These are phyloP conservation scores for Tigriopus japonicus DNA, from an alignment of 1,140 invertebrate species.

Conservation along the genomic window DNA sequence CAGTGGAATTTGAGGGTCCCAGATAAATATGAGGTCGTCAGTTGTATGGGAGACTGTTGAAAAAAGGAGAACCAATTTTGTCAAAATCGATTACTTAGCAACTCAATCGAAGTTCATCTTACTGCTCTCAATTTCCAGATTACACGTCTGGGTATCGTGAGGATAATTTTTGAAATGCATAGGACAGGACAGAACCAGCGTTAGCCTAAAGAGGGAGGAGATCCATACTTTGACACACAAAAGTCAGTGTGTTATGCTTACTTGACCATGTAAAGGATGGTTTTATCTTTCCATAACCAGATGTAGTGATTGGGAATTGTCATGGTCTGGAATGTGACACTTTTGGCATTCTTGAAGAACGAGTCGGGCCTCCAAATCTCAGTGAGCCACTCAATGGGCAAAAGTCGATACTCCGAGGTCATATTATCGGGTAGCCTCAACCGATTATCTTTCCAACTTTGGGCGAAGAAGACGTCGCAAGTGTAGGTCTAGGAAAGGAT, in stretches of 20 bases:
- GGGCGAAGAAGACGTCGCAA: slow-evolving; percentile 74
- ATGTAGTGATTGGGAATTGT: slow-evolving; percentile 25
- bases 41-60: slow-evolving; percentile 64
- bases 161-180: slow-evolving; percentile 86
- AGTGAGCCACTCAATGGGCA: slow-evolving; percentile 21
- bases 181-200: slow-evolving; percentile 64
- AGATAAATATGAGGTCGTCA: slow-evolving; percentile 72
- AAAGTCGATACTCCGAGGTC: slow-evolving; percentile 40
- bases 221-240: neutral
- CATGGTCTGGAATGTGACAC: slow-evolving; percentile 25
- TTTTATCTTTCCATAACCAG: slow-evolving; percentile 22
- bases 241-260: slow-evolving; percentile 18
- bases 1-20: slow-evolving; percentile 67
- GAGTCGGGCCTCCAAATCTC: slow-evolving; percentile 23
- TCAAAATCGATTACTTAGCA: slow-evolving; percentile 2
- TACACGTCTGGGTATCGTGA: slow-evolving; percentile 69
- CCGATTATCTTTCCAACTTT: slow-evolving; percentile 74
- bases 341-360: slow-evolving; percentile 25
- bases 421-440: slow-evolving; percentile 71
- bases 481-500: slow-evolving; percentile 43
- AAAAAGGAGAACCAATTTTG: neutral
- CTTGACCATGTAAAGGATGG: slow-evolving; percentile 23
- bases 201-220: slow-evolving; percentile 39
- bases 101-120: neutral
- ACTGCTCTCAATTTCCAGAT: slow-evolving; percentile 66